Conservation (phyloP, 2,888 invertebrate genomes). For the Oligia strigilis region DNA sequence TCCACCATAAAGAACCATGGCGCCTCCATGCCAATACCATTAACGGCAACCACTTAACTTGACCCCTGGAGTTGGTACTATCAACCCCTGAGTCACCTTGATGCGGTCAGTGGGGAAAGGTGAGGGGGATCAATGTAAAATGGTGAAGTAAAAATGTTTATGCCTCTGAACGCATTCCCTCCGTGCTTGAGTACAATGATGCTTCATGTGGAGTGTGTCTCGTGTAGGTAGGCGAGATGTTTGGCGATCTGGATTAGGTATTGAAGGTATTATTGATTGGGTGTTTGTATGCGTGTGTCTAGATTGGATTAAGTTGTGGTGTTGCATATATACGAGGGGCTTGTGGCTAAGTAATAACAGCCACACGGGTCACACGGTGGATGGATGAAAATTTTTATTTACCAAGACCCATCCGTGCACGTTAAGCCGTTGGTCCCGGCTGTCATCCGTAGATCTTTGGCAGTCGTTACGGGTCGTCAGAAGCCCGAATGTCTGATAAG, state of each 20-base stretch:
- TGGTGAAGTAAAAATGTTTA: slow-evolving; percentile 68
- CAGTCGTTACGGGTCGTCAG: too few relatives aligned
- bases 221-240: slow-evolving; percentile 37
- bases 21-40: slow-evolving; percentile 73
- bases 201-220: slow-evolving; percentile 65
- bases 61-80: slow-evolving; percentile 52
- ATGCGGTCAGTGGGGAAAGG: slow-evolving; percentile 30
- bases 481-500: too few relatives aligned
- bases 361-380: not conserved
- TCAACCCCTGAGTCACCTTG: slow-evolving; percentile 62
- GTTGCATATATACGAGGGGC: not conserved
- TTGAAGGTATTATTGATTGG: slow-evolving; percentile 13
- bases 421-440: too few relatives aligned
- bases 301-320: not conserved
- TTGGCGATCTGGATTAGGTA: slow-evolving; percentile 42
- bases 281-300: not conserved
- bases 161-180: slow-evolving; percentile 64
- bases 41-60: slow-evolving; percentile 68
- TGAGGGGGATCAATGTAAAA: slow-evolving; percentile 47
- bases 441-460: too few relatives aligned
- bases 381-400: not conserved
- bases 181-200: slow-evolving; percentile 72
- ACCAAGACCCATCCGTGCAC: too few relatives aligned
- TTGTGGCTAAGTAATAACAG: not conserved
- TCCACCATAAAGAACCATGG: slow-evolving; percentile 78